Conservation (phyloP, 2,113 vertebrate genomes). For the Micronycteris hirsuta region DNA sequence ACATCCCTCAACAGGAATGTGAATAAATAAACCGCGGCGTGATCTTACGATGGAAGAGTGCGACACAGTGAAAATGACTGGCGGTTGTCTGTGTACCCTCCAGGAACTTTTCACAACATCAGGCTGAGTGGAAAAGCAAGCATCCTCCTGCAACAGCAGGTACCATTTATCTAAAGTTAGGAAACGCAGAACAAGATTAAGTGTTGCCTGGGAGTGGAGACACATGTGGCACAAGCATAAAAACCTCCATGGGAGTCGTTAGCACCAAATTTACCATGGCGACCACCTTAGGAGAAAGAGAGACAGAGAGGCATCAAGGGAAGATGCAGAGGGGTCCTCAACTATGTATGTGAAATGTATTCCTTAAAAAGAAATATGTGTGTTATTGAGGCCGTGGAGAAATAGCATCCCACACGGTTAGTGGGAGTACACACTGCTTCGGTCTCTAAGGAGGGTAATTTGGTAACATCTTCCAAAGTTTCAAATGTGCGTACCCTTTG, state of each 20-base stretch:
- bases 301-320: neutral
- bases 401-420: neutral
- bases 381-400: neutral
- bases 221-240: neutral
- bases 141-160: conserved; percentile 21
- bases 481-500: neutral
- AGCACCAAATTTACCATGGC: neutral
- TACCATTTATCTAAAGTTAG: neutral
- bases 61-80: neutral
- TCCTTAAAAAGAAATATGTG: neutral
- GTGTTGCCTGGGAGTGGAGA: neutral
- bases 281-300: neutral
- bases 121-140: neutral
- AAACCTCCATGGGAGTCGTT: neutral
- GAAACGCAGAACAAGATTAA: neutral
- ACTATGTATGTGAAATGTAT: neutral
- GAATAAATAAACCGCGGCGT: conserved; percentile 39
- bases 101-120: conserved; percentile 9
- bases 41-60: neutral
- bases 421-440: neutral
- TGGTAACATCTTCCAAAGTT: neutral
- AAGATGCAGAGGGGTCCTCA: neutral
- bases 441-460: neutral
- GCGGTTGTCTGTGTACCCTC: conserved; percentile 1
- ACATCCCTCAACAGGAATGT: neutral